These are phyloP conservation scores for Maniola jurtina DNA, from an alignment of 1,140 invertebrate species.

Conservation along the genomic window DNA sequence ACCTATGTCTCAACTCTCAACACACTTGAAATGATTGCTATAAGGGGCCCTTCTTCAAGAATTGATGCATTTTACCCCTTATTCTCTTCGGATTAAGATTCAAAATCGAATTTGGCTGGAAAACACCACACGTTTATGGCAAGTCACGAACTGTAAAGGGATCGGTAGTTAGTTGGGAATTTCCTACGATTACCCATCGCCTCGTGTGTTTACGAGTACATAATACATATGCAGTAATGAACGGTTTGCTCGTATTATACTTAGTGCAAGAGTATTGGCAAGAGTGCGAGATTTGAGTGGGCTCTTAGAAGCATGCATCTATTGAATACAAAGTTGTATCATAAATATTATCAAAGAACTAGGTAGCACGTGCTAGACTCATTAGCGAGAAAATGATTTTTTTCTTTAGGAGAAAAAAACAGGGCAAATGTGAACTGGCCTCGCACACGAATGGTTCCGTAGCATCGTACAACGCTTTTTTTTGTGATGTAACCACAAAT, in stretches of 20 bases:
- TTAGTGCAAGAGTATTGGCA: too few species aligned
- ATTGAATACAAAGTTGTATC: too few species aligned
- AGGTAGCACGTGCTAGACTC: too few species aligned
- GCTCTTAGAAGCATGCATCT: too few species aligned
- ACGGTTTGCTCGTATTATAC: background rate
- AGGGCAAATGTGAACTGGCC: too few species aligned
- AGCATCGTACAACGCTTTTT: too few species aligned
- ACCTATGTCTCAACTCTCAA: background rate
- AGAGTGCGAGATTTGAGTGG: too few species aligned
- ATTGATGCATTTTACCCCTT: background rate
- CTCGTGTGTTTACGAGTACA: constrained; percentile 17
- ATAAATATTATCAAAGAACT: too few species aligned
- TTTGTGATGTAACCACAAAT: too few species aligned
- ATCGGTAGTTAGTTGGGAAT: constrained; percentile 24
- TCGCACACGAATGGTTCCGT: too few species aligned
- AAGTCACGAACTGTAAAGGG: constrained; percentile 24
- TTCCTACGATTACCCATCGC: constrained; percentile 23
- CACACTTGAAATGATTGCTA: background rate
- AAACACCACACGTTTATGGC: constrained; percentile 16
- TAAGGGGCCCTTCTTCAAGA: background rate
- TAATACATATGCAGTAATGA: constrained; percentile 1
- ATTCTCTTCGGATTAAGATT: constrained; percentile 4
- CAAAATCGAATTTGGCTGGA: constrained; percentile 6
- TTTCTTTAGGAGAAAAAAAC: too few species aligned
- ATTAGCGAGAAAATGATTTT: too few species aligned